Evolutionary conservation across 2,888 invertebrate genomes (phyloP).

Genomic region (Philopedon plagiatum): DNA sequence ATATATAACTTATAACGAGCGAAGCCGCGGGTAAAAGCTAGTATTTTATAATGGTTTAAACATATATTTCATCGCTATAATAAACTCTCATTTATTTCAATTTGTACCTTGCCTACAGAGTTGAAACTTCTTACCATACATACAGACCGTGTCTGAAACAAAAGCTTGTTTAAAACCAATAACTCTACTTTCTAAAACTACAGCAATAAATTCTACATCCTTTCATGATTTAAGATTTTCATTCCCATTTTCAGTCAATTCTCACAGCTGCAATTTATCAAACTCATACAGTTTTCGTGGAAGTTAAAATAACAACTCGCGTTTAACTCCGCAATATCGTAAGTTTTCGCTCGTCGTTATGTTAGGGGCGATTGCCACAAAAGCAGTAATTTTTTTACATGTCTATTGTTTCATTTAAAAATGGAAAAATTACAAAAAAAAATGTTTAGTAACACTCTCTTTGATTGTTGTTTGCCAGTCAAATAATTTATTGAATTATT

Average conservation of each 20-base stretch:
- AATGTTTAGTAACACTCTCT: too few species aligned
- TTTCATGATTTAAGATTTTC: slow-evolving; percentile 36
- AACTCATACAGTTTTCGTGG: slow-evolving; percentile 40
- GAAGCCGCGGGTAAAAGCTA: too few species aligned
- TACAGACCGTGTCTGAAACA: background rate
- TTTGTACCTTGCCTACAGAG: background rate
- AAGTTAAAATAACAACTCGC: slow-evolving; percentile 46
- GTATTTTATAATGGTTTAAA: too few species aligned
- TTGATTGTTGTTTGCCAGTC: too few species aligned
- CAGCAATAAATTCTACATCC: slow-evolving; percentile 36
- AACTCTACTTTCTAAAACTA: slow-evolving; percentile 15
- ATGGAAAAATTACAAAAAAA: too few species aligned
- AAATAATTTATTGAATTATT: too few species aligned
- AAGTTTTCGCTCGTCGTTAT: slow-evolving; percentile 35
- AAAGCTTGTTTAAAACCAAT: slow-evolving; percentile 15
- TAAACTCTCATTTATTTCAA: background rate
- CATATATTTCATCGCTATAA: too few species aligned
- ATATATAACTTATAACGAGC: too few species aligned
- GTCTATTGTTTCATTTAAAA: too few species aligned
- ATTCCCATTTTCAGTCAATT: slow-evolving; percentile 47
- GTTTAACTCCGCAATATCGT: slow-evolving; percentile 36
- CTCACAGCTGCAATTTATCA: slow-evolving; percentile 47
- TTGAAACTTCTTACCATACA: background rate
- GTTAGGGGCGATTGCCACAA: too few species aligned
- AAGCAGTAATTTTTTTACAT: too few species aligned